These are phyloP conservation scores for Orius insidiosus DNA, from an alignment of 1,140 invertebrate species.

Conservation along the genomic window DNA sequence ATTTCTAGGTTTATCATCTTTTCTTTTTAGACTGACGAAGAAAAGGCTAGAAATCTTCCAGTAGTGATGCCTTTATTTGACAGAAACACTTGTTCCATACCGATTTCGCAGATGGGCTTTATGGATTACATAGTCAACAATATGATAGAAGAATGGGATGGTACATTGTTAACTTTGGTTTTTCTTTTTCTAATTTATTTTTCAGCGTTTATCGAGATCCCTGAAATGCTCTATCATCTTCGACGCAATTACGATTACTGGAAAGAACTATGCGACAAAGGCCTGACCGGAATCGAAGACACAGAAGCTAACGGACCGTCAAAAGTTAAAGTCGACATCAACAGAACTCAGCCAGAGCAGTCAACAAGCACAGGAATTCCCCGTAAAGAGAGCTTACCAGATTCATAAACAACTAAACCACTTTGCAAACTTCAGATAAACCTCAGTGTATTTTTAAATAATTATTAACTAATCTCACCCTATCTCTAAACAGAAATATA, in stretches of 20 bases:
- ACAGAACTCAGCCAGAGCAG: no score
- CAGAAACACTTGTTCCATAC: conserved; percentile 77
- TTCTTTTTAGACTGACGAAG: conserved; percentile 68
- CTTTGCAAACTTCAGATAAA: no score
- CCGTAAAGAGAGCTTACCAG: no score
- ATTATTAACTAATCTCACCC: no score
- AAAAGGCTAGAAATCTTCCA: conserved; percentile 65
- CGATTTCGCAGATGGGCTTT: conserved; percentile 91
- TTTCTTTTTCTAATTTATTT: conserved; percentile 23
- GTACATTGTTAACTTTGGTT: conserved; percentile 36
- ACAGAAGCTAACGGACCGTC: no score
- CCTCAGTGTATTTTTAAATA: no score
- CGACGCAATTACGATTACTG: conserved; percentile 77
- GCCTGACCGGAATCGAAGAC: conserved; percentile 18
- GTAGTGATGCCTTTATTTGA: conserved; percentile 95
- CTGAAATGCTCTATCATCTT: conserved; percentile 68
- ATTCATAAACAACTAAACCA: no score
- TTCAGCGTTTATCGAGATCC: conserved; percentile 81
- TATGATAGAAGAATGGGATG: conserved; percentile 94
- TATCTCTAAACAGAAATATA: no score
- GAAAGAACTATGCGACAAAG: conserved; percentile 41
- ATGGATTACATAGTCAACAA: conserved; percentile 91
- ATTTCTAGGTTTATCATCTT: no score
- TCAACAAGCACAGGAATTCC: no score
- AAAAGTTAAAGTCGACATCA: no score